Evolutionary conservation across 2,113 vertebrate genomes (phyloP), one percentile per base, ranked within the genome.

Genomic region (Rhegmatorhina hoffmannsi): DNA sequence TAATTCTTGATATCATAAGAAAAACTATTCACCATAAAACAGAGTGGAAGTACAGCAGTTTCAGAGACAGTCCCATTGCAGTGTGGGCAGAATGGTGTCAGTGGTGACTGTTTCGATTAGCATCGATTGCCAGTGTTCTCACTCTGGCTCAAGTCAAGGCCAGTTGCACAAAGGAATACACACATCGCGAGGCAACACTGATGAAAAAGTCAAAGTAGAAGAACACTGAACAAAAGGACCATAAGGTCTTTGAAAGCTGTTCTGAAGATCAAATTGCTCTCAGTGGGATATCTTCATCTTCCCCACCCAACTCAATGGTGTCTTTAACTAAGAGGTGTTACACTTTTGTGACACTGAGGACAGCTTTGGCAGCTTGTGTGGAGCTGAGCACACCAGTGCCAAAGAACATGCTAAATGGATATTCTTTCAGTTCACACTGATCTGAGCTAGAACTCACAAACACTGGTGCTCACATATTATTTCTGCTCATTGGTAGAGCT

Each of bases 21-120:
- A 11, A 58, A 84, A 58, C 5, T 34, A 23, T 56, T 77, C 9
- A 36, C 7, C 9, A 50, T 16, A 24, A 59, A 87, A 52, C 9
- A 9, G 11, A 10, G 8, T 40, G 20, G 29, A 85, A 15, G 10
- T 29, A 33, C 29, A 78, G 29, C 6, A 40, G 28, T 69, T 47
- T 78, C 40, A 63, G 49, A 36, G 59, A 53, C 9, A 40, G 14
- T 17, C 6, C 24, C 6, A 12, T 21, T 59, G 33, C 40, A 44
- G 31, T 17, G 43, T 0, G 2, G 16, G 28, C 43, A 56, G 17
- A 56, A 36, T 5, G 7, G 6, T 28, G 7, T 34, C 40, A 20
- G 4, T 19, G 40, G 9, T 26, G 16, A 50, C 44, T 0, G 0
- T 20, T 53, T 78, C 29, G 14, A 21, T 49, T 9, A 25, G 2